phyloP scores from a whole-genome alignment of 2,113 vertebrate genomes.

The Saguinus imperator region DNA sequence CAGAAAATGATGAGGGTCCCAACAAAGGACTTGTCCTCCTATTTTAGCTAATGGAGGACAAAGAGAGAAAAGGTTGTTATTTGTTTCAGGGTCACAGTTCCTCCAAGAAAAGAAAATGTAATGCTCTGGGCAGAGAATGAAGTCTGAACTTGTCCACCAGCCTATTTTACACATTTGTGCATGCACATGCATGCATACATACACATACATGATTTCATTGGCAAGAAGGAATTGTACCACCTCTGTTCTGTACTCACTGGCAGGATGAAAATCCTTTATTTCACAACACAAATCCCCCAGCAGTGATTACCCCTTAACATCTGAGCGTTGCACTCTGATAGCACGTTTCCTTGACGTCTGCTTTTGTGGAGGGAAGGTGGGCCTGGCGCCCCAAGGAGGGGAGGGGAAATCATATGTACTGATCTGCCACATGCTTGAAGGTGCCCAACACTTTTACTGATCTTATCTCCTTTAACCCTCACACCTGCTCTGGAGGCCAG shows the following conservation, averaged over 20 bases:
- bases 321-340: background rate
- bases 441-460: background rate
- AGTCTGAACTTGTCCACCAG: background rate
- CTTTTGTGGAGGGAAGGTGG: background rate
- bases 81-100: background rate
- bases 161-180: background rate
- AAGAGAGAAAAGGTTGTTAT: background rate
- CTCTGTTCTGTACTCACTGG: background rate
- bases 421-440: background rate
- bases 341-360: background rate
- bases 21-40: background rate
- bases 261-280: background rate
- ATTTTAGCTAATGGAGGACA: background rate
- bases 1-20: background rate
- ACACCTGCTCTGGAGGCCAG: background rate
- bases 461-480: background rate
- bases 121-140: background rate
- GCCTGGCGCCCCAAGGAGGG: background rate
- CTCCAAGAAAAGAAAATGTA: background rate
- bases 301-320: background rate
- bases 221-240: background rate
- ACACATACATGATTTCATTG: background rate
- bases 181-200: no score
- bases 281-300: background rate
- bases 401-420: background rate